Base-by-base conservation (phyloP, 2,888 invertebrate genomes). In the Harpagoxenus sublaevis region DNA sequence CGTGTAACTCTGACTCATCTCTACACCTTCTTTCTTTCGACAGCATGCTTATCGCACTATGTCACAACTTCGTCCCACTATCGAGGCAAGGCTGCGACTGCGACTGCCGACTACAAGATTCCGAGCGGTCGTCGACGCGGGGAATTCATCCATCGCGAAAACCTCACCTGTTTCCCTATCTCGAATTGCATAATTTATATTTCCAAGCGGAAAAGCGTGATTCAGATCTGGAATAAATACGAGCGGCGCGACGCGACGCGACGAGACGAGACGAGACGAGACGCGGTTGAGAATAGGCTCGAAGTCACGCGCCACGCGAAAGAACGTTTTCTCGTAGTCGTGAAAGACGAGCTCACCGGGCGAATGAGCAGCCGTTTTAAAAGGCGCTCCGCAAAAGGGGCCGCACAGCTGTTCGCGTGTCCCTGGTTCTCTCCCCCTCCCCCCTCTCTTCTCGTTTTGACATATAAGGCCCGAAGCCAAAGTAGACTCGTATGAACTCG, bases 351-450 rank as follows among this genome's bases (percentile, higher is more conserved):
- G 51, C 18, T 73, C 48, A 68, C 62, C 45, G 71, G 60, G 63
- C 66, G 74, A 70, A 66, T 63, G 74, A 83, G 74, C 71, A 71
- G 84, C 78, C 84, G 87, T 90, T 90, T 90, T 90, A 90, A 90
- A 89, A 89, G 90, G 85, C 89, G 65, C 77, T 84, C 87, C 87
- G 90, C 85, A 87, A 90, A 90, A 89, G 90, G 89, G 86, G 65
- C 90, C 90, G 90, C 90, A 90, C 90, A 90, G 90, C 90, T 90
- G 90, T 90, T 90, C 88, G 79, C 75, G 70, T 62, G 84, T 51
- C 86, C 60, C 60, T 48, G 45, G 28, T 75, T 42, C 53, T 35
- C 23, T 65, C 42, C 10, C 9, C n/a, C 9, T 35, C n/a, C 18
- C 10, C 8, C 18, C 2, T 9, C 79, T 74, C 23, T 28, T 48